Evolutionary conservation across 2,888 invertebrate genomes (phyloP), one percentile per base, ranked within the genome.

Genomic region (Brenthis ino): DNA sequence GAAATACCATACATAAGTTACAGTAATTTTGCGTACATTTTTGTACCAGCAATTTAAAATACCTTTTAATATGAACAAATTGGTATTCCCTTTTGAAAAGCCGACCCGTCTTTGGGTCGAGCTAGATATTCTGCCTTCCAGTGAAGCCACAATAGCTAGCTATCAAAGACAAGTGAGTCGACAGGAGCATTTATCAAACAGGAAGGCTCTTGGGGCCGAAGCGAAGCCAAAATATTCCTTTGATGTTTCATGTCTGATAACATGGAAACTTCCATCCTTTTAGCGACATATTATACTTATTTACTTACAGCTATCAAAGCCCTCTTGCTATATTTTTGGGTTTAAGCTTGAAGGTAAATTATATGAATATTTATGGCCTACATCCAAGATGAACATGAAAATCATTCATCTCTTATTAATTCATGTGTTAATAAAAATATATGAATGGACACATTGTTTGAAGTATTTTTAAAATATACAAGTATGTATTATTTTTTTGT

Each of bases 151-250:
- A 66, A 33, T 28, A 57, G 28, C 58, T n/a, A 37, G 64, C 54
- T 55, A 47, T 60, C 57, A 58, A 60, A 65, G 58, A 48, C 53
- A 53, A 57, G 61, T 48, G 58, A 48, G 47, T 58, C 24, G 58
- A 57, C 65, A 33, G 43, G 47, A 54, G 64, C 68, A 65, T 70
- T 70, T 66, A 66, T 71, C 68, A 65, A 68, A 64, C 64, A 55
- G 53, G 57, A 47, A 60, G 54, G 66, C 66, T 66, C 57, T 58
- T 47, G 66, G 51, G 64, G 57, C 65, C 58, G 60, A 53, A 56
- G 56, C 56, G 67, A 50, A 60, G 47, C 61, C 55, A 55, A 67
- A 65, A 61, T 56, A 67, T 67, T 67, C 61, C 67, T 67, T 67
- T 67, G 67, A 67, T 67, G 61, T 67, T 20, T 61, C 61, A 61